Conservation (phyloP, 2,113 vertebrate genomes). For the Bubalus kerabau region DNA sequence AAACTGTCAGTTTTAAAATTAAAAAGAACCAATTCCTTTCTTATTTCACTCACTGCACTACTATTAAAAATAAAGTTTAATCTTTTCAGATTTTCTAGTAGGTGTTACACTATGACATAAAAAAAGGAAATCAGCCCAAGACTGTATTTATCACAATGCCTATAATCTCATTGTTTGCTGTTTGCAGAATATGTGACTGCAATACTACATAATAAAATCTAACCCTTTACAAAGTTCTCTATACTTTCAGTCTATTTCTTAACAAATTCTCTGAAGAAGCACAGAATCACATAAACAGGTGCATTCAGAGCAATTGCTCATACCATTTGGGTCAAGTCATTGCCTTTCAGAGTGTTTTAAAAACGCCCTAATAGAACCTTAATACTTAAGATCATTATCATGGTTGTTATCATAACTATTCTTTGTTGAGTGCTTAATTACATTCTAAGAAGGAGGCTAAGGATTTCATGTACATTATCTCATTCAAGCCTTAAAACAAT, state of each 20-base stretch:
- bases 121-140: neutral
- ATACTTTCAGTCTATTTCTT: neutral
- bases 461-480: neutral
- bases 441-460: neutral
- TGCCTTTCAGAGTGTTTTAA: neutral
- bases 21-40: neutral
- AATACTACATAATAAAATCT: neutral
- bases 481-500: slow-evolving; percentile 32
- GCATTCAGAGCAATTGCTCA: neutral
- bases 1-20: neutral
- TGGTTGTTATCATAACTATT: slow-evolving; percentile 7
- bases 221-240: neutral
- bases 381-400: slow-evolving; percentile 16
- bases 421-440: slow-evolving; percentile 1
- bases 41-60: neutral
- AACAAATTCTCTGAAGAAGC: neutral
- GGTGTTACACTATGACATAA: neutral
- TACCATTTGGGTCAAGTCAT: neutral
- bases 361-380: neutral
- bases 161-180: neutral
- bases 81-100: slow-evolving; percentile 1
- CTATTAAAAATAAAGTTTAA: neutral
- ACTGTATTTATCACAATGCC: neutral
- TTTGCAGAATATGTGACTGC: neutral
- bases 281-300: neutral